Percentiles rank a stretch among this genome's conserved stretches.
phyloP scores from a whole-genome alignment of 2,888 invertebrate species.

The Drosophila mercatorum region DNA sequence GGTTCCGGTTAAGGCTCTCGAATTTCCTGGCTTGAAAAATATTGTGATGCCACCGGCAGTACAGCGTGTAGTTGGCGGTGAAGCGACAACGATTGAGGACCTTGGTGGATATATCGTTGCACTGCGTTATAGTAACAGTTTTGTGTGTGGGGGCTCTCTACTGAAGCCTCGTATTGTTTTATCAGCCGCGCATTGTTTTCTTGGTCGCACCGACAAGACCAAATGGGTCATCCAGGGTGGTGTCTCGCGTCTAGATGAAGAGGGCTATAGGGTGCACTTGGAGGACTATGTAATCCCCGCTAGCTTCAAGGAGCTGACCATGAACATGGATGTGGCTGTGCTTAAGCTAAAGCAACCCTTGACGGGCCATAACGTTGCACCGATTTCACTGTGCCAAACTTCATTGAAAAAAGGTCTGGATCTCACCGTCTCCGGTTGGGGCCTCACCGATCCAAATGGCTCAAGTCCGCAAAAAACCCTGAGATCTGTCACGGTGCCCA shows the following conservation, averaged over 20 bases:
- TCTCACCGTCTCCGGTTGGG: conserved; percentile 62
- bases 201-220: neutral
- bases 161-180: conserved; percentile 47
- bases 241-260: conserved; percentile 30
- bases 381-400: conserved; percentile 21
- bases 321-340: conserved; percentile 68
- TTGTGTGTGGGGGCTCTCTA: conserved; percentile 62
- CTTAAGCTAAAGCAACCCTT: conserved; percentile 31
- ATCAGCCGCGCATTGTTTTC: conserved; percentile 63
- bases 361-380: conserved; percentile 20
- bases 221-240: conserved; percentile 48
- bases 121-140: conserved; percentile 31
- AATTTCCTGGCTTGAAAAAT: conserved; percentile 16
- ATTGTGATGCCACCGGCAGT: neutral
- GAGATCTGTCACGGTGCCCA: conserved; percentile 49
- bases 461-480: conserved; percentile 14
- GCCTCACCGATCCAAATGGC: conserved; percentile 24
- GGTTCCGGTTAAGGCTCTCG: no score
- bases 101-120: conserved; percentile 61
- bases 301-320: neutral
- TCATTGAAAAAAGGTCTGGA: neutral
- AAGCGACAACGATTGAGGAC: conserved; percentile 42
- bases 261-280: conserved; percentile 2
- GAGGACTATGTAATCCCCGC: conserved; percentile 35
- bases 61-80: conserved; percentile 61